These are phyloP conservation scores for Maccullochella peelii DNA, from an alignment of 2,113 vertebrate species.

Conservation along the genomic window DNA sequence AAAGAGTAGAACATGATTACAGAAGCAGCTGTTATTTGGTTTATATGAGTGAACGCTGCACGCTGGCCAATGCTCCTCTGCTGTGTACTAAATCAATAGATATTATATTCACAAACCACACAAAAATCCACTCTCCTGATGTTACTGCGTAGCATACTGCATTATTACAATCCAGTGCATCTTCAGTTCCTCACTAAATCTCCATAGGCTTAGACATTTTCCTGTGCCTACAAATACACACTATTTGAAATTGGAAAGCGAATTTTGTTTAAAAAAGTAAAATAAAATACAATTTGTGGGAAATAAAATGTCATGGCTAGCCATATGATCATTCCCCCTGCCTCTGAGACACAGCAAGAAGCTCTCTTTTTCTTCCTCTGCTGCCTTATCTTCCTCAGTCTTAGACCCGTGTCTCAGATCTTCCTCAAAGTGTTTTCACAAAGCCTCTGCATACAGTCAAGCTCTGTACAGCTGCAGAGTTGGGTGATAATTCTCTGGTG, in stretches of 20 bases:
- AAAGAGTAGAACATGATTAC: conserved; percentile 26
- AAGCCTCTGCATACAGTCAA: too few species aligned
- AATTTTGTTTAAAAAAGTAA: too few species aligned
- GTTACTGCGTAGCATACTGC: not conserved
- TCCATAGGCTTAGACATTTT: not conserved
- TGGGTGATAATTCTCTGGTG: too few species aligned
- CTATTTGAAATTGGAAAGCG: not conserved
- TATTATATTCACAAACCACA: conserved; percentile 9
- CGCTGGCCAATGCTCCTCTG: not conserved
- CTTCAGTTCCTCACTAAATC: not conserved
- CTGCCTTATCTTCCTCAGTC: too few species aligned
- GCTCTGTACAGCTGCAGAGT: too few species aligned
- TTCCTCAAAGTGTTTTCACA: too few species aligned
- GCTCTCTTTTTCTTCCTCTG: too few species aligned
- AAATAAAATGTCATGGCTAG: too few species aligned
- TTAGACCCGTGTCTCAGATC: too few species aligned
- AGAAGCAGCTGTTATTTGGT: conserved; percentile 28
- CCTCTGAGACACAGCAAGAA: too few species aligned
- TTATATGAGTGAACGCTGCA: conserved; percentile 14
- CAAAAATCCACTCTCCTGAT: not conserved
- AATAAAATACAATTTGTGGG: too few species aligned
- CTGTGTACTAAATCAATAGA: not conserved
- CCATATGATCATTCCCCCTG: too few species aligned
- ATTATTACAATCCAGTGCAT: not conserved
- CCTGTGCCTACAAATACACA: not conserved